Conservation (phyloP, 2,888 invertebrate species). For the Neoitamus cyanurus region DNA sequence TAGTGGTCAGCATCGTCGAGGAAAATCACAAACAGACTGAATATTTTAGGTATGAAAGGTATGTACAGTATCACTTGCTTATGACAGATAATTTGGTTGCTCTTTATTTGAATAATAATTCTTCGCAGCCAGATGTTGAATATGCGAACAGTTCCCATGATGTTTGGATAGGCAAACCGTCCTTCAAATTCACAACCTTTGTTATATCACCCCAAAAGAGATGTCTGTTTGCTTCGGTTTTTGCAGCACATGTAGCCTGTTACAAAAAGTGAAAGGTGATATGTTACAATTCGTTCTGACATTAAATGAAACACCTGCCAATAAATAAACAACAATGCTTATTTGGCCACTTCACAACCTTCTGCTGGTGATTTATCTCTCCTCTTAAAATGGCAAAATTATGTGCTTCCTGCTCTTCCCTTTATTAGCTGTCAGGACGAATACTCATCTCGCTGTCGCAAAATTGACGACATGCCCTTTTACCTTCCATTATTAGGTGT, state of each 20-base stretch:
- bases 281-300: background rate
- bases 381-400: background rate
- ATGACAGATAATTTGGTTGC: background rate
- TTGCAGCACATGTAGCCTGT: background rate
- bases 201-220: background rate
- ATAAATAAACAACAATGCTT: background rate
- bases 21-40: conserved; percentile 50
- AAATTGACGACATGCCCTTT: background rate
- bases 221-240: background rate
- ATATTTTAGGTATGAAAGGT: conserved; percentile 51
- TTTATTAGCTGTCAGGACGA: background rate
- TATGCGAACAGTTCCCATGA: background rate
- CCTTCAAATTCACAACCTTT: background rate
- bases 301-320: background rate
- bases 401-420: background rate
- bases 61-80: conserved; percentile 1
- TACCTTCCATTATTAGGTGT: background rate
- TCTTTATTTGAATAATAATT: background rate
- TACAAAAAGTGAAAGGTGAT: background rate
- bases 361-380: background rate
- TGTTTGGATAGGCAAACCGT: background rate
- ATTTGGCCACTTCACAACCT: background rate
- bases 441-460: background rate
- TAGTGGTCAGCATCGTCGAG: conserved; percentile 46
- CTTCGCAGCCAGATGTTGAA: background rate